phyloP scores from a whole-genome alignment of 2,888 invertebrate species.

The Mythimna albipuncta region DNA sequence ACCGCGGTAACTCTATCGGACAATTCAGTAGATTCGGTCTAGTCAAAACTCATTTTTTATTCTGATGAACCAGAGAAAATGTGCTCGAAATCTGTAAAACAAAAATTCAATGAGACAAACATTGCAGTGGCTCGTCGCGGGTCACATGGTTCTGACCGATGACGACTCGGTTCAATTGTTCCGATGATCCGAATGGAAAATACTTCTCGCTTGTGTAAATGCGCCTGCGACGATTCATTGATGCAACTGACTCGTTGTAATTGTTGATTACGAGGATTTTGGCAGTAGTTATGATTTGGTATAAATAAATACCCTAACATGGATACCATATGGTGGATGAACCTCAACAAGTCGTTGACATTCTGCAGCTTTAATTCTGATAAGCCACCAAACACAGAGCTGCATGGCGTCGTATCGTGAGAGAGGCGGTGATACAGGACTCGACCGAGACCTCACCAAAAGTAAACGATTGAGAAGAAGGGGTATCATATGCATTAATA shows the following conservation, averaged over 20 bases:
- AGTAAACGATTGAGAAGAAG: no score
- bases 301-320: background rate
- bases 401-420: no score
- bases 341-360: no score
- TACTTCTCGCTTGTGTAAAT: slow-evolving; percentile 22
- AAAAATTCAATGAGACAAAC: slow-evolving; percentile 9
- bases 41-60: background rate
- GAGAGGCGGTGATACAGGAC: no score
- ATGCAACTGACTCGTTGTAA: slow-evolving; percentile 14
- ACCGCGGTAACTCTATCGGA: background rate
- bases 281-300: background rate
- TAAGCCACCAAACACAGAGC: no score
- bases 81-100: background rate
- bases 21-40: background rate
- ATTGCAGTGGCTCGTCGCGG: slow-evolving; percentile 23
- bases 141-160: slow-evolving; percentile 6
- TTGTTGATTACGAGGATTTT: background rate
- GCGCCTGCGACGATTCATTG: slow-evolving; percentile 7
- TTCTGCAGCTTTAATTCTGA: no score
- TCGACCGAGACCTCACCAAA: no score
- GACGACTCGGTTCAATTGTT: slow-evolving; percentile 23
- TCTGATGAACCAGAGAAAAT: background rate
- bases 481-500: background rate
- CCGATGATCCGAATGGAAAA: slow-evolving; percentile 22
- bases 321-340: background rate